These are phyloP conservation scores for Hydrotaea cyrtoneurina DNA, from an alignment of 2,888 invertebrate species.

Conservation along the genomic window DNA sequence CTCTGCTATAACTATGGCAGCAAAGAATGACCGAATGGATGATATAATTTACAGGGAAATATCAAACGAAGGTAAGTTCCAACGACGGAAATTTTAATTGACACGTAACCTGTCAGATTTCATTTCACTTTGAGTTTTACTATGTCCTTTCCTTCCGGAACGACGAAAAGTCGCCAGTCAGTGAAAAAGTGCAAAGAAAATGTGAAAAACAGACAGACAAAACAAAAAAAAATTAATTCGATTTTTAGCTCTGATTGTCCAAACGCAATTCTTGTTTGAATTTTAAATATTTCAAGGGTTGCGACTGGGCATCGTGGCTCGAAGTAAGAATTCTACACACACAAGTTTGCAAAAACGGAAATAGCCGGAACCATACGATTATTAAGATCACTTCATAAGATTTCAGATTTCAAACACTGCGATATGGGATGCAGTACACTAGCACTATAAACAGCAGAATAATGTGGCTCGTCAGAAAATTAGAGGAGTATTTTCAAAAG, in stretches of 20 bases:
- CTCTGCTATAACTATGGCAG: neutral
- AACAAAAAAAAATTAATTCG: slow-evolving; percentile 74
- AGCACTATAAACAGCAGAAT: too few relatives aligned
- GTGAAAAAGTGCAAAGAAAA: slow-evolving; percentile 4
- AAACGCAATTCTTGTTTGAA: slow-evolving; percentile 81
- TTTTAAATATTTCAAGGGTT: slow-evolving; percentile 80
- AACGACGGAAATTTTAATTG: slow-evolving; percentile 42
- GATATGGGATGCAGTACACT: too few relatives aligned
- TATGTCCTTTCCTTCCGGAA: neutral
- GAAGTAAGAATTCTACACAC: slow-evolving; percentile 78
- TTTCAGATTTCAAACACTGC: too few relatives aligned
- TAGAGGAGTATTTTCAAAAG: too few relatives aligned
- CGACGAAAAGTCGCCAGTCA: neutral
- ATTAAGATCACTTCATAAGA: too few relatives aligned
- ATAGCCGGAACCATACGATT: neutral
- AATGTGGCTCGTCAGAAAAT: too few relatives aligned
- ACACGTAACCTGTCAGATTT: slow-evolving; percentile 9
- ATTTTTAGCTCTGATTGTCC: slow-evolving; percentile 82
- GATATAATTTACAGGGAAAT: slow-evolving; percentile 7
- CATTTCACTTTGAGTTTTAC: slow-evolving; percentile 16
- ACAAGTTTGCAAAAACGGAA: neutral
- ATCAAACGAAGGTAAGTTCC: slow-evolving; percentile 17
- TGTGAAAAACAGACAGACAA: neutral
- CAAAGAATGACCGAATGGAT: neutral
- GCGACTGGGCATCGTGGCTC: slow-evolving; percentile 82